A percentile compares a stretch with the other conserved stretches of the same genome.
Evolutionary conservation across 2,113 vertebrate species (phyloP).

Genomic region (Syngnathus typhle): DNA sequence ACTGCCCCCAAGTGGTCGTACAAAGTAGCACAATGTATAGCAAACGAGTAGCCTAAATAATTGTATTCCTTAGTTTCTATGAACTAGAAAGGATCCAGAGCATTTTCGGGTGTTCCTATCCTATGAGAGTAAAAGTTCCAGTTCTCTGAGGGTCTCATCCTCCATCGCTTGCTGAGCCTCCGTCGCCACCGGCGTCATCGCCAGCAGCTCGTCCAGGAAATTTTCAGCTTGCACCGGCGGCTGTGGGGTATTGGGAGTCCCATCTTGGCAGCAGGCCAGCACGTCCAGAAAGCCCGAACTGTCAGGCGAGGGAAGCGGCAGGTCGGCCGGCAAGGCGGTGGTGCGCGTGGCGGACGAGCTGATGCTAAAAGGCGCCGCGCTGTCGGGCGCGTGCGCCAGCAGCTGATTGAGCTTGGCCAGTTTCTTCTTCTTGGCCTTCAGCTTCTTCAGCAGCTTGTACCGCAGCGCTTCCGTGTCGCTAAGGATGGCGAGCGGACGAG

Average conservation of each 20-base stretch:
- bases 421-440: conserved; percentile 88
- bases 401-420: conserved; percentile 76
- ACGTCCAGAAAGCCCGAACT: conserved; percentile 75
- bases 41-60: no score
- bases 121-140: conserved; percentile 75
- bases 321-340: conserved; percentile 73
- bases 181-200: conserved; percentile 47
- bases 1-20: no score
- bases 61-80: no score
- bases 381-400: conserved; percentile 66
- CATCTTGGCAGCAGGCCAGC: conserved; percentile 47
- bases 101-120: not conserved
- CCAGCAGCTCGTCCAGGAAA: conserved; percentile 79
- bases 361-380: conserved; percentile 32
- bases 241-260: not conserved
- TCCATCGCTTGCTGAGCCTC: conserved; percentile 60
- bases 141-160: conserved; percentile 71
- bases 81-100: no score
- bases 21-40: no score
- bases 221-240: conserved; percentile 47
- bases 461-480: conserved; percentile 76
- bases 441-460: conserved; percentile 82
- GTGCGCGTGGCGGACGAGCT: conserved; percentile 58
- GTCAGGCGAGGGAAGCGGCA: conserved; percentile 63
- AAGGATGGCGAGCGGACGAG: conserved; percentile 20